Base-by-base conservation (phyloP, 2,797 vertebrate genomes). In the Alosa sapidissima region DNA sequence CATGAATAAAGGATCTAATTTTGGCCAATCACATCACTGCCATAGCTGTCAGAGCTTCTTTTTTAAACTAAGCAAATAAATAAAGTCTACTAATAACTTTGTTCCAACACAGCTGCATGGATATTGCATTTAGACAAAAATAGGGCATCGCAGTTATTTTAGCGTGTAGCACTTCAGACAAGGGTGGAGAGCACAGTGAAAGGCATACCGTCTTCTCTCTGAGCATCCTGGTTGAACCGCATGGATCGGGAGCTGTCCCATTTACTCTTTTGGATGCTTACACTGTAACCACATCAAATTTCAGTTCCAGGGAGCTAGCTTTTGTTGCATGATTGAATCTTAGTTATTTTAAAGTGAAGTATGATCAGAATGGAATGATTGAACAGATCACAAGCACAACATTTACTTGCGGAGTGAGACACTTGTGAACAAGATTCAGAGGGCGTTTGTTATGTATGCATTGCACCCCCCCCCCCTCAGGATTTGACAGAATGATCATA, bases 191-290 rank as follows among this genome's bases (percentile, higher is more conserved):
- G 36, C 72, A 78, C 41, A 41, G 41, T 41, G 41, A 19, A 21
- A 36, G 16, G 81, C 88, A 41, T 93, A 98, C 98, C 98, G 88
- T 99, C 98, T 92, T 99, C 98, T 91, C 98, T 96, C 91, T 99
- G 98, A 88, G 97, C 96, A 14, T 99, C 98, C 91, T 99, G 98
- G 93, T 99, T 99, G 94, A 95, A 99, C 85, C 98, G 94, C 93
- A 98, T 90, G 7, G 98, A 99, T 81, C 98, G 96, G 87, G 96
- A 94, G 86, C 95, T 95, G 94, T 99, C 98, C 98, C 98, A 99
- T 90, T 99, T 99, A 92, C 94, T 98, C 86, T 97, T 98, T 95
- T 97, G 98, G 89, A 96, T 68, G 78, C 97, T 98, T 82, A 99
- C 96, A n/a, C 98, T 99, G 86, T 86, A 91, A 91, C 91, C 91